A percentile compares a stretch with the other conserved stretches of the same genome.
phyloP scores from a whole-genome alignment of 2,888 invertebrate species.

The Diadegma fenestrale region DNA sequence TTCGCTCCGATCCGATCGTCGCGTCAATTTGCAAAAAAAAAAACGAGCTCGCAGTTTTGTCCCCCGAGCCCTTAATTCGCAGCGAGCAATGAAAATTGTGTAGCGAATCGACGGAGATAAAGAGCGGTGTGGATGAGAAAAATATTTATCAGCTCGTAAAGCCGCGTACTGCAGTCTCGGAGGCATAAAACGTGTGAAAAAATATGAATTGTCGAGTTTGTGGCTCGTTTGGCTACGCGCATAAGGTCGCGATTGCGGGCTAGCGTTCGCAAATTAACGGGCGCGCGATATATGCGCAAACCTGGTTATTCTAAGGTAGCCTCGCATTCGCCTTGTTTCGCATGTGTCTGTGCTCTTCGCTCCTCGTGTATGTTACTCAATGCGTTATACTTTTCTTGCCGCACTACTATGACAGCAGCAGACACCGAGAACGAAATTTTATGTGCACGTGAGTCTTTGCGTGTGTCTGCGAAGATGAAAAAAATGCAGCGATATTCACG shows the following conservation, averaged over 20 bases:
- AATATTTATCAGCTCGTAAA: neutral
- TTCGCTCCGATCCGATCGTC: too few relatives aligned
- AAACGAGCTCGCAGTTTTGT: neutral
- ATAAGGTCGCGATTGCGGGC: slow-evolving; percentile 45
- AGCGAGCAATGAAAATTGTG: neutral
- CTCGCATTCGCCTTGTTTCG: slow-evolving; percentile 9
- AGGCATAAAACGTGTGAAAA: neutral
- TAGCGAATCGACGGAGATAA: neutral
- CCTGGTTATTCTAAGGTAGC: slow-evolving; percentile 59
- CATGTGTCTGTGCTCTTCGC: slow-evolving; percentile 16
- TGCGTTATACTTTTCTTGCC: slow-evolving; percentile 29
- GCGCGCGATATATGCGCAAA: slow-evolving; percentile 41
- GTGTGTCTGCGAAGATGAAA: neutral
- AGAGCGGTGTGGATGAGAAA: neutral
- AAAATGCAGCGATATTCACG: slow-evolving; percentile 32
- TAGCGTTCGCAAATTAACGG: slow-evolving; percentile 54
- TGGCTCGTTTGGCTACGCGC: slow-evolving; percentile 21
- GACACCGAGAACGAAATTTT: neutral
- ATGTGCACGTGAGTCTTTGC: too few relatives aligned
- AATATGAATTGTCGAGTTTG: neutral
- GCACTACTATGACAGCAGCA: neutral
- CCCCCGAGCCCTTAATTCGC: neutral
- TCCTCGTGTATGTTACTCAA: slow-evolving; percentile 37
- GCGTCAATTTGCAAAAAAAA: too few relatives aligned
- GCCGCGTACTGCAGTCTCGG: neutral